Conservation (phyloP, 92 coral and sea anemone genomes). For the Epizoanthus illoricatus region DNA sequence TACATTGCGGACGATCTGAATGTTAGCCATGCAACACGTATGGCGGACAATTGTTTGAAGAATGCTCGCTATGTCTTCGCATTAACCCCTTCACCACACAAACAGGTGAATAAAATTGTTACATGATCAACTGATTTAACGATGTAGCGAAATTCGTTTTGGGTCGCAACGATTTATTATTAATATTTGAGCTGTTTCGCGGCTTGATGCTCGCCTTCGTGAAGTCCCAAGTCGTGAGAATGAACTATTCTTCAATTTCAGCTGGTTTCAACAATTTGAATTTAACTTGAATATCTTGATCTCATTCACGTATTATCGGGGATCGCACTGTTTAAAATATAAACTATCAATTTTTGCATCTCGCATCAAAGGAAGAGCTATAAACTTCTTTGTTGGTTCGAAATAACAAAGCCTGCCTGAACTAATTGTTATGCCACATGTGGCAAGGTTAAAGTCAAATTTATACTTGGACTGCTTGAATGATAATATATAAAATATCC, state of each 20-base stretch:
- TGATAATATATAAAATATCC: neutral
- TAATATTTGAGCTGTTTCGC: conserved; percentile 10
- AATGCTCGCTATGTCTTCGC: conserved; percentile 77
- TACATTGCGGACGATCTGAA: conserved; percentile 61
- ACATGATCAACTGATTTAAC: conserved; percentile 41
- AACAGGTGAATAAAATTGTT: conserved; percentile 48
- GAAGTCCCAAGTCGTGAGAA: conserved; percentile 24
- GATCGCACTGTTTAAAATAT: neutral
- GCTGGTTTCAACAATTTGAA: neutral
- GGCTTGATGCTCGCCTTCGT: conserved; percentile 21
- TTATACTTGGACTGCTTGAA: neutral
- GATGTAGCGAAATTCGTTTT: conserved; percentile 38
- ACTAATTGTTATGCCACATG: conserved; percentile 71
- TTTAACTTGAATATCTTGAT: conserved; percentile 24
- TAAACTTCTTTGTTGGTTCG: conserved; percentile 28
- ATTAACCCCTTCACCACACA: conserved; percentile 74
- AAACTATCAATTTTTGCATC: conserved; percentile 23
- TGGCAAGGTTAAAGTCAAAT: conserved; percentile 7
- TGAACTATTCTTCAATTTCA: conserved; percentile 13
- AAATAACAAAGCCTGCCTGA: conserved; percentile 43
- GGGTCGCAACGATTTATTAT: conserved; percentile 14
- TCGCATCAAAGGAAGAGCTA: conserved; percentile 3
- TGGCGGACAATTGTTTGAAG: conserved; percentile 68
- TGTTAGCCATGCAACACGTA: conserved; percentile 59
- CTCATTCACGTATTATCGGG: conserved; percentile 6